These are phyloP conservation scores for Amphipoea oculea DNA, from an alignment of 2,888 invertebrate species.

Conservation along the genomic window DNA sequence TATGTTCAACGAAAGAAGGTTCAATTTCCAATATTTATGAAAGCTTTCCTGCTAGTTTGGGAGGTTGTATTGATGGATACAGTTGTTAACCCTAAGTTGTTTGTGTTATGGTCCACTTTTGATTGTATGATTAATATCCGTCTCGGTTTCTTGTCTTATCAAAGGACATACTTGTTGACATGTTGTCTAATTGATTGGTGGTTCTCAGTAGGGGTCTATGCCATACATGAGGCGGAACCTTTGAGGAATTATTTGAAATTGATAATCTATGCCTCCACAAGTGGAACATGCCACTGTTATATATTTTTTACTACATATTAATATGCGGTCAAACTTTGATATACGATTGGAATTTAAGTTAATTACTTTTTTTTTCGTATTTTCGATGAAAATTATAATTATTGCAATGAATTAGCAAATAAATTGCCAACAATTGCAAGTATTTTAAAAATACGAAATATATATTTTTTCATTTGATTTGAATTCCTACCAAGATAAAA, in stretches of 20 bases:
- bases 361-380: slow-evolving; percentile 41
- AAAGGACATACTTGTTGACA: slow-evolving; percentile 90
- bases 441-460: background rate
- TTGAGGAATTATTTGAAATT: slow-evolving; percentile 89
- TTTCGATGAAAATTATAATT: slow-evolving; percentile 7
- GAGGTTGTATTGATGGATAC: slow-evolving; percentile 71
- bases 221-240: slow-evolving; percentile 85
- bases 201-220: slow-evolving; percentile 88
- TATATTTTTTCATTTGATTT: background rate
- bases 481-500: background rate
- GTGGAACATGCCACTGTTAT: slow-evolving; percentile 88
- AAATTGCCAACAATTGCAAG: background rate
- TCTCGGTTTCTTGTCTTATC: slow-evolving; percentile 83
- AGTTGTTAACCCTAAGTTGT: slow-evolving; percentile 80
- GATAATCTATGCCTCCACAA: slow-evolving; percentile 88
- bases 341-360: slow-evolving; percentile 56
- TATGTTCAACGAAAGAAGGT: slow-evolving; percentile 66
- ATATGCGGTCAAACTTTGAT: slow-evolving; percentile 75
- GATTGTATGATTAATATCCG: slow-evolving; percentile 69
- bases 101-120: slow-evolving; percentile 84
- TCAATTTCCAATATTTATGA: slow-evolving; percentile 57
- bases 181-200: slow-evolving; percentile 91
- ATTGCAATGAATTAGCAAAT: background rate
- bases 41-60: slow-evolving; percentile 66
- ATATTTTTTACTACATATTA: slow-evolving; percentile 74